Evolutionary conservation across 2,888 invertebrate genomes (phyloP).

Genomic region (Spialia ferax): DNA sequence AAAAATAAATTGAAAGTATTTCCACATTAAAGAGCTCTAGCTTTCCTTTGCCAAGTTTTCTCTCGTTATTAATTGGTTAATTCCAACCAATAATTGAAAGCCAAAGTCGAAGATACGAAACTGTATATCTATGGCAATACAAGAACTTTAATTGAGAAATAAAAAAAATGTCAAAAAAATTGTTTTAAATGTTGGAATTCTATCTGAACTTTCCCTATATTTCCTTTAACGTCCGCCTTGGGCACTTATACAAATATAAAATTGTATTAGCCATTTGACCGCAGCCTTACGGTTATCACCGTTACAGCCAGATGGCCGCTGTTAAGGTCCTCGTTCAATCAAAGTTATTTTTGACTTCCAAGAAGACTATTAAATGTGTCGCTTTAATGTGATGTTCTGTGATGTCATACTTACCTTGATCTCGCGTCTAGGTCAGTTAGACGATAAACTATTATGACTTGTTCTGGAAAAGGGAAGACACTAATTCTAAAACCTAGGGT

Average conservation of each 20-base stretch:
- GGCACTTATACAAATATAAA: slow-evolving; percentile 10
- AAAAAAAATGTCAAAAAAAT: too few relatives aligned
- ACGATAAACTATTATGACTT: background rate
- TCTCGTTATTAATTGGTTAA: background rate
- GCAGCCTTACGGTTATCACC: slow-evolving; percentile 18
- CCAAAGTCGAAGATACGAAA: background rate
- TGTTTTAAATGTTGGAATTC: background rate
- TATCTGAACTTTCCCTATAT: background rate
- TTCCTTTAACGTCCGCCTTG: background rate
- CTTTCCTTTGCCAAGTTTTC: slow-evolving; percentile 4
- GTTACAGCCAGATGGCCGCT: slow-evolving; percentile 29
- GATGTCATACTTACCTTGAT: background rate
- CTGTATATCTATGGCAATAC: background rate
- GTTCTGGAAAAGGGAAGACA: too few relatives aligned
- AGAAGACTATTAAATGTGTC: background rate
- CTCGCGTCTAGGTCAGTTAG: background rate
- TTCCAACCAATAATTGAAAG: background rate
- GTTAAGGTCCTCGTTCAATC: slow-evolving; percentile 21
- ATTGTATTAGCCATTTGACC: slow-evolving; percentile 22
- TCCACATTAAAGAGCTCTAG: background rate
- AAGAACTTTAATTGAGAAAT: background rate
- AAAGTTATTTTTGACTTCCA: slow-evolving; percentile 6
- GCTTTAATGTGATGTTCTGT: background rate
- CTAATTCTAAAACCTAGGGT: too few relatives aligned
- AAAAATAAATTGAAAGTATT: background rate